Evolutionary conservation across 2,113 vertebrate genomes (phyloP).

Genomic region (Erythrolamprus reginae): DNA sequence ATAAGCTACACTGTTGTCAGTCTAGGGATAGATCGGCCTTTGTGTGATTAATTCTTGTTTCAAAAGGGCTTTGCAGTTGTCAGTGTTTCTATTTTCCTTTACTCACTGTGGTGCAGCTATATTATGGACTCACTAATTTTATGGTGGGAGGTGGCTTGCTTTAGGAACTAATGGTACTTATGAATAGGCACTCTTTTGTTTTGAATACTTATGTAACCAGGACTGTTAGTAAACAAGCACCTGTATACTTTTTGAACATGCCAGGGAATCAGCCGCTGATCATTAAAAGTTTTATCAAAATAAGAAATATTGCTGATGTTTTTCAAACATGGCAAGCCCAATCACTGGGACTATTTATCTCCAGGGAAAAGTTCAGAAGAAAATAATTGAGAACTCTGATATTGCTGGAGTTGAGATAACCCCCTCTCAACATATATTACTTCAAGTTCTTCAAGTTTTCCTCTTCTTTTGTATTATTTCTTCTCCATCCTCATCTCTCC

Average conservation of each 20-base stretch:
- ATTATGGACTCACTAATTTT: neutral
- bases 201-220: neutral
- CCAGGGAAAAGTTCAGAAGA: neutral
- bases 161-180: neutral
- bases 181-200: neutral
- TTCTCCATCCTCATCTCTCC: neutral
- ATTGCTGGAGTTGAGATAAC: neutral
- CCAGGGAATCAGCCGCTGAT: neutral
- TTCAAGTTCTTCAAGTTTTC: neutral
- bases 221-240: neutral
- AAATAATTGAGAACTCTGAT: neutral
- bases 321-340: neutral
- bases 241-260: neutral
- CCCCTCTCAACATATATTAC: neutral
- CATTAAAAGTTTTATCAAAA: neutral
- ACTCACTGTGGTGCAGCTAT: neutral
- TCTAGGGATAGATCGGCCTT: slow-evolving; percentile 51
- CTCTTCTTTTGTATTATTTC: neutral
- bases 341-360: slow-evolving; percentile 37
- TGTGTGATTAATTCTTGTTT: slow-evolving; percentile 49
- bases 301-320: neutral
- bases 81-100: neutral
- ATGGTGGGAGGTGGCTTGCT: neutral
- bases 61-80: slow-evolving; percentile 50
- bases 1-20: slow-evolving; percentile 10